Base-by-base conservation (phyloP, 2,113 vertebrate species). In the Salvator merianae region DNA sequence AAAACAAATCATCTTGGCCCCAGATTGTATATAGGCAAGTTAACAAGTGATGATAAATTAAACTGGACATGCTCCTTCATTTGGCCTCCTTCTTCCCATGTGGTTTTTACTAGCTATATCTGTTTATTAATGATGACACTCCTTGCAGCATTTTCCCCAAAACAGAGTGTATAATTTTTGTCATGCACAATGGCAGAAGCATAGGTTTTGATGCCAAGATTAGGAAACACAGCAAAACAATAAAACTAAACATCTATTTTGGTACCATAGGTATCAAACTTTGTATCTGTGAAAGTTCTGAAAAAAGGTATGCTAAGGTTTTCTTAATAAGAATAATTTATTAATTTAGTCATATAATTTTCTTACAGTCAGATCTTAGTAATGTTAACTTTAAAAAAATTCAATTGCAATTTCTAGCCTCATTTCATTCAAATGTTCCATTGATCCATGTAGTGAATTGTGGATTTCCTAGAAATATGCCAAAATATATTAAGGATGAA, bases 21-120 rank as follows among this genome's bases (percentile, higher is more conserved):
- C 66, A 73, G 89, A 87, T 90, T 90, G 88, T 83, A 91, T 87
- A 93, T 90, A 86, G 84, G 82, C 90, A 86, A 79, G 72, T 86
- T 82, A 93, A 91, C 43, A 59, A 59, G 81, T 38, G 36, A 53
- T 84, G 92, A 92, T 88, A 88, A 91, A 92, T 91, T 86, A 73
- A 77, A 91, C 89, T 14, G 65, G 84, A 16, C 43, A 71, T 79
- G 62, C 83, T 74, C 83, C 88, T 88, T 87, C 83, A 40, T 84
- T 77, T 77, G 82, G 72, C 87, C 88, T 91, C 62, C 40, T 73
- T 68, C 88, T 90, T 93, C 84, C 80, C 77, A 75, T 82, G 85
- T 81, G 87, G 88, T 72, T 72, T 91, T 77, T 80, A 43, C 86
- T 83, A 68, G 62, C 79, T 86, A 79, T 92, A 74, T 88, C 70